Base-by-base conservation (phyloP, 2,888 invertebrate genomes). In the Theodoxus fluviatilis region DNA sequence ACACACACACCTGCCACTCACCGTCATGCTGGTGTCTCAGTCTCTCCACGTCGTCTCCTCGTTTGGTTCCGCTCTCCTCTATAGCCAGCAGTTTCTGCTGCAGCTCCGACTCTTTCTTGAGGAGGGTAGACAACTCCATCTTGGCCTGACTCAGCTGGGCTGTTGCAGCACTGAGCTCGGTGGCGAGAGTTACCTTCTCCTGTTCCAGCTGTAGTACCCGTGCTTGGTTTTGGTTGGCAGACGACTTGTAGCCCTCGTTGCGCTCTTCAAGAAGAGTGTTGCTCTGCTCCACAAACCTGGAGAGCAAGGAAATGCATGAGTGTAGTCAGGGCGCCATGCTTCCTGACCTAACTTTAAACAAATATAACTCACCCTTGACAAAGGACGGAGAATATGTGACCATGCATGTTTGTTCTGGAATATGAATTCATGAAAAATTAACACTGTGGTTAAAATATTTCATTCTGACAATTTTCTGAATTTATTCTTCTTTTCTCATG, bases 201-300 rank as follows among this genome's bases (percentile, higher is more conserved):
- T 86, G 83, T 74, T 87, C 86, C 33, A 87, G 76, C 28, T 79
- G 69, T 9, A 86, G 78, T 3, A 87, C 80, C 71, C 77, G 80
- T 18, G 80, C 76, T 74, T 86, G 85, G 12, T 81, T 81, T 72
- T 84, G 81, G 38, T 81, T 76, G 12, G 86, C 83, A 35, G 82
- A 79, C 35, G 71, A 71, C 49, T 84, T 82, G 67, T 83, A 81
- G 0, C 84, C 81, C 68, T 84, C 85, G 74, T 84, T 86, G 55
- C 85, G 78, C 72, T 86, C 83, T 76, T 87, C 86, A 68, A 86
- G 74, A 63, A 84, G 69, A 3, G 77, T 76, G 75, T 86, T 84
- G 72, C 85, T 86, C 73, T 86, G 85, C 73, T 87, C 87, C 12
- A 85, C 81, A 75, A 75, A 82, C 72, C 85, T 85, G 73, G 1